These are phyloP conservation scores for Echeneis naucrates DNA, from an alignment of 2,797 vertebrate genomes.

Conservation along the genomic window DNA sequence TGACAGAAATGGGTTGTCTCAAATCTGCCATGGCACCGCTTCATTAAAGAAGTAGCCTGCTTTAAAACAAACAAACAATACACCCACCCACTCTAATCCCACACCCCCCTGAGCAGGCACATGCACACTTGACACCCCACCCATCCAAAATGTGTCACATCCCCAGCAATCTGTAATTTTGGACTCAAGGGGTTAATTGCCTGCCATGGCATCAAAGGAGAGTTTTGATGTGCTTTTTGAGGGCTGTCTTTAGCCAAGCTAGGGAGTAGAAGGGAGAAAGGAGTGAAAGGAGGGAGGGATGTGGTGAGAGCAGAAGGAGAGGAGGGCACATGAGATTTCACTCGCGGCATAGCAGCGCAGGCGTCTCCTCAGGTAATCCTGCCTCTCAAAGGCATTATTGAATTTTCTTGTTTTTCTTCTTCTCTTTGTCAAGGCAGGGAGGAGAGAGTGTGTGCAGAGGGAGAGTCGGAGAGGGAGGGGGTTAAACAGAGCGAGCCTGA, in stretches of 20 bases:
- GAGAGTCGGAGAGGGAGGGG: constrained; percentile 61
- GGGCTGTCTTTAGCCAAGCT: constrained; percentile 87
- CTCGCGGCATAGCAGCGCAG: constrained; percentile 78
- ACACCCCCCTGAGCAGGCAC: constrained; percentile 52
- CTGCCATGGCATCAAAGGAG: constrained; percentile 87
- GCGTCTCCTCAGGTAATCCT: constrained; percentile 89
- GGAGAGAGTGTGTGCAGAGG: constrained; percentile 77
- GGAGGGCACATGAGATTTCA: constrained; percentile 87
- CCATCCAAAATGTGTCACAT: constrained; percentile 83
- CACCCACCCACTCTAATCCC: constrained; percentile 50
- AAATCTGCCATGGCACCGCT: constrained; percentile 81
- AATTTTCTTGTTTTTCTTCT: constrained; percentile 89
- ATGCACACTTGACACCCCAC: constrained; percentile 73
- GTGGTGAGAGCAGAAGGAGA: constrained; percentile 78
- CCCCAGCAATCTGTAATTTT: constrained; percentile 83
- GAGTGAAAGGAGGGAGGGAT: constrained; percentile 76
- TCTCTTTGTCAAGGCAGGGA: constrained; percentile 83
- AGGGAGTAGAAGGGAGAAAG: constrained; percentile 73
- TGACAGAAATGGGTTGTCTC: constrained; percentile 89
- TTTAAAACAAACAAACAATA: constrained; percentile 85
- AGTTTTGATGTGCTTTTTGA: constrained; percentile 89
- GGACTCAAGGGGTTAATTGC: constrained; percentile 86
- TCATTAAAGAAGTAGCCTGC: constrained; percentile 83
- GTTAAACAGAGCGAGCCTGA: constrained; percentile 85
- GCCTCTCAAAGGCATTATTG: constrained; percentile 89